A percentile compares a stretch with the other conserved stretches of the same genome.
Evolutionary conservation across 2,113 vertebrate species (phyloP).

Genomic region (Antigone vipio): DNA sequence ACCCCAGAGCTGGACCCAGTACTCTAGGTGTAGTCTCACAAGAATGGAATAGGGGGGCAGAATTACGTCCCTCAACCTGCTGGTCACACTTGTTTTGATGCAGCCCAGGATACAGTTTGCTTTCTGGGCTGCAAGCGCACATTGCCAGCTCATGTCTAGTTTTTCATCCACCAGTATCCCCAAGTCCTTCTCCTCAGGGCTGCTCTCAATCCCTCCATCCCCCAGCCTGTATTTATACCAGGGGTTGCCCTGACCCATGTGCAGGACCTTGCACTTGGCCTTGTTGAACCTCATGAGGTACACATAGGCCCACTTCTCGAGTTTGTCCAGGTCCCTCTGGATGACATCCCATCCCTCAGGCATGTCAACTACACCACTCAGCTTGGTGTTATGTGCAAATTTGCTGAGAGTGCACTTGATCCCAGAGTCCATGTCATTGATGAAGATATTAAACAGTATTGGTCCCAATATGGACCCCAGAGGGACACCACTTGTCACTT

Average conservation of each 20-base stretch:
- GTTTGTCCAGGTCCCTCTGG: not conserved
- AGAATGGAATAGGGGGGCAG: not conserved
- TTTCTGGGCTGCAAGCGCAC: too few relatives aligned
- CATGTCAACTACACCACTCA: not conserved
- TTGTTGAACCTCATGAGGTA: not conserved
- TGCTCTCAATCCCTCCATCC: not conserved
- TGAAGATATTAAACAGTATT: not conserved
- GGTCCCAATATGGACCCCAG: rapidly evolving
- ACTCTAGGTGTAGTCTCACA: not conserved
- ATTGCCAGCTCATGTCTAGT: not conserved
- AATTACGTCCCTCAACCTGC: not conserved
- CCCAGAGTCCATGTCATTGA: not conserved
- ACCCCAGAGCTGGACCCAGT: not conserved
- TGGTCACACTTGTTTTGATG: not conserved
- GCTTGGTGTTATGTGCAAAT: not conserved
- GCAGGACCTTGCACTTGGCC: not conserved
- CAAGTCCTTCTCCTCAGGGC: not conserved
- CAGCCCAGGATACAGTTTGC: not conserved
- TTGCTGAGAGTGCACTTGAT: not conserved
- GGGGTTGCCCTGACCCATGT: rapidly evolving
- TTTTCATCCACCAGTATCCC: not conserved
- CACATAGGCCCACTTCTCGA: not conserved
- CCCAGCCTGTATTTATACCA: not conserved
- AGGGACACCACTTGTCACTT: not conserved
- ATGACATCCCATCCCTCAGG: not conserved